Evolutionary conservation across 2,113 vertebrate genomes (phyloP).

Genomic region (Apteryx mantelli): DNA sequence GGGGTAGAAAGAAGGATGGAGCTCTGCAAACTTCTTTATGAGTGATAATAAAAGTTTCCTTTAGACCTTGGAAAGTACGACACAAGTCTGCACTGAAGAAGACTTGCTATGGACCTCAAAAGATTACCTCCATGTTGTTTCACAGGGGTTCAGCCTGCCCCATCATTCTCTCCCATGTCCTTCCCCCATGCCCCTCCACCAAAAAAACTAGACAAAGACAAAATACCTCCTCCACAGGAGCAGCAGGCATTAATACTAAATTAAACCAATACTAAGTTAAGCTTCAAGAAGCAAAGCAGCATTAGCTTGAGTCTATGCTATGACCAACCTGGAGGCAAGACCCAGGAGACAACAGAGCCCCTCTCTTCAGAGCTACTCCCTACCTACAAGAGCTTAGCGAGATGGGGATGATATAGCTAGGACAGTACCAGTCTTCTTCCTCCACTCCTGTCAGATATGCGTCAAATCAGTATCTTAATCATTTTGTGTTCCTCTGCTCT

Average conservation of each 20-base stretch:
- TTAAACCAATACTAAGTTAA: background rate
- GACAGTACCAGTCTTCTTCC: background rate
- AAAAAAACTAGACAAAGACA: background rate
- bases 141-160: accelerated
- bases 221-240: background rate
- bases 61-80: background rate
- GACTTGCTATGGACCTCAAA: background rate
- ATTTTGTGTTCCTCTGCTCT: background rate
- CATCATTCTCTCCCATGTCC: accelerated
- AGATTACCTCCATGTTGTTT: accelerated
- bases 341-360: no score
- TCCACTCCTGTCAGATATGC: background rate
- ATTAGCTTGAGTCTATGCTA: background rate
- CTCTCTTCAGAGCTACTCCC: background rate
- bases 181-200: background rate
- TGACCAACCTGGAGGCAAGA: accelerated
- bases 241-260: background rate
- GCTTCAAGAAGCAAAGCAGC: background rate
- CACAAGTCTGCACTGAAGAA: background rate
- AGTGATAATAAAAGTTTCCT: background rate
- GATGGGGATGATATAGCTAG: accelerated
- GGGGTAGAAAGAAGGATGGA: background rate
- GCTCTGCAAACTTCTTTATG: background rate
- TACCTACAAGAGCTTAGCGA: background rate
- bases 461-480: background rate